Percentiles rank a stretch among this genome's conserved stretches.
Evolutionary conservation across 2,113 vertebrate genomes (phyloP).

Genomic region (Nematolebias whitei): DNA sequence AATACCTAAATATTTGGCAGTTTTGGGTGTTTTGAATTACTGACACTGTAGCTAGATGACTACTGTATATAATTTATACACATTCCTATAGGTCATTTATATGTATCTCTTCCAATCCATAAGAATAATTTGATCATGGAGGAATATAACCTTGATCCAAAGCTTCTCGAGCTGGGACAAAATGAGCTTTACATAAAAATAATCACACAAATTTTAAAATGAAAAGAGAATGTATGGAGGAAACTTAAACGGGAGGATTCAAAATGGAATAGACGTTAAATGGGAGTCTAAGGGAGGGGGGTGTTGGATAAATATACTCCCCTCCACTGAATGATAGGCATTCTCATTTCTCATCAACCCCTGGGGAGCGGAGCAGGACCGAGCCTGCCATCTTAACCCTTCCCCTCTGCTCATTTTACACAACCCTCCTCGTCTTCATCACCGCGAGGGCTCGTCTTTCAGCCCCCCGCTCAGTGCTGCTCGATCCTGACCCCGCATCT

Average conservation of each 20-base stretch:
- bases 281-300: constrained; percentile 34
- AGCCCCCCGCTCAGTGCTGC: constrained; percentile 13
- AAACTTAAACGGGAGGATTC: constrained; percentile 48
- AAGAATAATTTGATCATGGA: no score
- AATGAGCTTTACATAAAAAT: not conserved
- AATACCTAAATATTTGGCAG: no score
- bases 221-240: constrained; percentile 2
- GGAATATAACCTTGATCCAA: not conserved
- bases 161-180: not conserved
- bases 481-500: constrained; percentile 45
- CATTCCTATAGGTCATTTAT: no score
- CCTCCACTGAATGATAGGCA: constrained; percentile 52
- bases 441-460: constrained; percentile 26
- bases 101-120: no score
- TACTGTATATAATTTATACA: no score
- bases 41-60: no score
- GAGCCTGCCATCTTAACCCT: constrained; percentile 65
- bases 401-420: constrained; percentile 58
- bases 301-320: constrained; percentile 59
- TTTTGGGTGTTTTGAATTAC: no score
- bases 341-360: constrained; percentile 57
- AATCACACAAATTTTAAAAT: not conserved
- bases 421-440: constrained; percentile 37
- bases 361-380: constrained; percentile 31
- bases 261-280: constrained; percentile 31